phyloP scores from a whole-genome alignment of 2,888 invertebrate species.

The Caenorhabditis wallacei region DNA sequence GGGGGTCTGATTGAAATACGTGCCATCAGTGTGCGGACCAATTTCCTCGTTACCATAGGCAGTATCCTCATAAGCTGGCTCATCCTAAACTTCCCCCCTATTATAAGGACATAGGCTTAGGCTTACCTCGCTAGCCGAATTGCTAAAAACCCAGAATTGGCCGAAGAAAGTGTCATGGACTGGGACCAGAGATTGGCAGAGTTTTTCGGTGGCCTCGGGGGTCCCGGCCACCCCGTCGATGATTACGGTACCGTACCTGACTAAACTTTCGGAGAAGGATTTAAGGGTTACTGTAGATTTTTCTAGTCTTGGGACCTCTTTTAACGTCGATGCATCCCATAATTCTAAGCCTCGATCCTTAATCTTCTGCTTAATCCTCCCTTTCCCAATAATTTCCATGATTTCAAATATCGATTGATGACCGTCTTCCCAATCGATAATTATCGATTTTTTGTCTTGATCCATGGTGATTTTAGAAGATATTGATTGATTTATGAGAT shows the following conservation, averaged over 20 bases:
- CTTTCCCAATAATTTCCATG: conserved; percentile 48
- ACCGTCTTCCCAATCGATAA: conserved; percentile 51
- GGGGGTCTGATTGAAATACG: conserved; percentile 89
- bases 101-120: not conserved
- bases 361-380: not conserved
- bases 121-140: conserved; percentile 58
- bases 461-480: conserved; percentile 24
- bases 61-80: conserved; percentile 87
- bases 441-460: conserved; percentile 1
- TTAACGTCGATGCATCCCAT: conserved; percentile 49
- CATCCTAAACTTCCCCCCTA: conserved; percentile 57
- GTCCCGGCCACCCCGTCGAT: conserved; percentile 71
- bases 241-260: conserved; percentile 77
- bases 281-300: no score
- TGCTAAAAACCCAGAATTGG: conserved; percentile 88
- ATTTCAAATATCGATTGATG: conserved; percentile 53
- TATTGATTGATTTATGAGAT: conserved; percentile 64
- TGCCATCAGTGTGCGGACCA: conserved; percentile 89
- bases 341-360: not conserved
- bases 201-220: conserved; percentile 79
- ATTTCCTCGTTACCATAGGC: conserved; percentile 88
- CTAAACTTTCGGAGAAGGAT: conserved; percentile 70
- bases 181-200: conserved; percentile 86
- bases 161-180: conserved; percentile 89
- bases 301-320: conserved; percentile 59